These are phyloP conservation scores for Aculops lycopersici DNA, from an alignment of 1,140 invertebrate genomes.

Conservation along the genomic window DNA sequence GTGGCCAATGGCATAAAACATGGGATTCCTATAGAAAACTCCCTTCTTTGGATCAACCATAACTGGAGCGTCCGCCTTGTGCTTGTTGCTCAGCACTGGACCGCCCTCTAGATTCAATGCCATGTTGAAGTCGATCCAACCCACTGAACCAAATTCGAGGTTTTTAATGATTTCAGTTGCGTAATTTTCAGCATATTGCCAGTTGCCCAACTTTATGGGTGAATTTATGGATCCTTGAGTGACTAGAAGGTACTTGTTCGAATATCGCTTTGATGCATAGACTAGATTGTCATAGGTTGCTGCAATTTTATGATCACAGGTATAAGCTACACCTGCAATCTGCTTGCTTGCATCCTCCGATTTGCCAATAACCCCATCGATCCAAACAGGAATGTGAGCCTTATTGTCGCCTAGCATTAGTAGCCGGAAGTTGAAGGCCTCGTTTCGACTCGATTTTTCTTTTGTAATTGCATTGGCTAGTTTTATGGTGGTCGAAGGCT, in stretches of 20 bases:
- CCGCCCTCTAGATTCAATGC: background rate
- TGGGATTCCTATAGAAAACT: conserved; percentile 1
- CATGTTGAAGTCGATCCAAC: background rate
- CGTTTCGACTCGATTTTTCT: background rate
- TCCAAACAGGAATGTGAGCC: background rate
- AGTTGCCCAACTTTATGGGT: background rate
- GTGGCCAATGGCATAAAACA: conserved; percentile 4
- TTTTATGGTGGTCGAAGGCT: background rate
- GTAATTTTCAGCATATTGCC: background rate
- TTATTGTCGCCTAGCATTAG: background rate
- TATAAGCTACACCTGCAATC: no score
- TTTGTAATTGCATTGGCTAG: background rate
- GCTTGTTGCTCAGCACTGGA: background rate
- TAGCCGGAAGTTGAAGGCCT: background rate
- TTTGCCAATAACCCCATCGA: background rate
- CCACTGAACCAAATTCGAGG: background rate
- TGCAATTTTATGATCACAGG: no score
- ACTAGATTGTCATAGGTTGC: background rate
- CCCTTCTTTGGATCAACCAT: background rate
- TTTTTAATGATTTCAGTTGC: background rate
- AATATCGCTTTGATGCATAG: background rate
- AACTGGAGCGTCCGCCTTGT: background rate
- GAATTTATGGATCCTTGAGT: background rate
- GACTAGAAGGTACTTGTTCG: background rate
- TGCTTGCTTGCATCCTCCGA: background rate